Percentiles rank a stretch among this genome's conserved stretches.
These are phyloP conservation scores for Microctenopoma stevenorrisi DNA, from an alignment of 2,797 vertebrate species.

Conservation along the genomic window DNA sequence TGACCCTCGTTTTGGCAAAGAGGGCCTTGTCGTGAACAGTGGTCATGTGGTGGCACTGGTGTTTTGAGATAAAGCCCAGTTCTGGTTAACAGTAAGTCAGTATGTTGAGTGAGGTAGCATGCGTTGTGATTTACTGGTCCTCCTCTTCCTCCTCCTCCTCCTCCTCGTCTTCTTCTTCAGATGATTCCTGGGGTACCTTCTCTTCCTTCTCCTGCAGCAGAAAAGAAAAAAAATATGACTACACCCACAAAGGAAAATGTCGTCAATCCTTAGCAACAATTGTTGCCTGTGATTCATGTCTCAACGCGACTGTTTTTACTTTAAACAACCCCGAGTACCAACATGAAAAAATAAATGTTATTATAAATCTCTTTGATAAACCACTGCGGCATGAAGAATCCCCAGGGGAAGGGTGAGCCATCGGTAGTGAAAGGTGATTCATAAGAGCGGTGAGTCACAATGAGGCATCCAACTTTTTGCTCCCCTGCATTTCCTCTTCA, in stretches of 20 bases:
- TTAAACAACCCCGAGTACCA: slow-evolving; percentile 22
- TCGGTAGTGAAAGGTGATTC: slow-evolving; percentile 76
- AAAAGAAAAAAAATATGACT: background rate
- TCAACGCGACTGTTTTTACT: slow-evolving; percentile 29
- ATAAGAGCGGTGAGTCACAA: slow-evolving; percentile 75
- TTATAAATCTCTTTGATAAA: slow-evolving; percentile 54
- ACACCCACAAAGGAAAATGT: slow-evolving; percentile 42
- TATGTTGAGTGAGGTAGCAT: slow-evolving; percentile 90
- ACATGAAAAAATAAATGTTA: slow-evolving; percentile 22
- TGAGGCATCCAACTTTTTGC: slow-evolving; percentile 57
- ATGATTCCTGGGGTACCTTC: slow-evolving; percentile 93
- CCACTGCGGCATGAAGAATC: slow-evolving; percentile 51
- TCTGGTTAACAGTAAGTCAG: slow-evolving; percentile 85
- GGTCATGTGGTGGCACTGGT: slow-evolving; percentile 81
- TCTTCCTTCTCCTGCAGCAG: slow-evolving; percentile 89
- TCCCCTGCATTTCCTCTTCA: slow-evolving; percentile 33
- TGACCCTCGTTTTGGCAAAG: slow-evolving; percentile 63
- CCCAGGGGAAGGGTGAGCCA: slow-evolving; percentile 65
- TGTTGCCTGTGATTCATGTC: slow-evolving; percentile 48
- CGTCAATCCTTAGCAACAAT: slow-evolving; percentile 34
- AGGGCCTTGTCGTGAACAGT: slow-evolving; percentile 72
- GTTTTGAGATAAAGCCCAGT: slow-evolving; percentile 82
- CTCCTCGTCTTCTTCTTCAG: slow-evolving; percentile 79
- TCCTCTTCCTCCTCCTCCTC: slow-evolving; percentile 85
- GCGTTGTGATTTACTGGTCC: slow-evolving; percentile 87